phyloP scores from a whole-genome alignment of 2,797 vertebrate genomes.

The Otolemur crassicaudatus region DNA sequence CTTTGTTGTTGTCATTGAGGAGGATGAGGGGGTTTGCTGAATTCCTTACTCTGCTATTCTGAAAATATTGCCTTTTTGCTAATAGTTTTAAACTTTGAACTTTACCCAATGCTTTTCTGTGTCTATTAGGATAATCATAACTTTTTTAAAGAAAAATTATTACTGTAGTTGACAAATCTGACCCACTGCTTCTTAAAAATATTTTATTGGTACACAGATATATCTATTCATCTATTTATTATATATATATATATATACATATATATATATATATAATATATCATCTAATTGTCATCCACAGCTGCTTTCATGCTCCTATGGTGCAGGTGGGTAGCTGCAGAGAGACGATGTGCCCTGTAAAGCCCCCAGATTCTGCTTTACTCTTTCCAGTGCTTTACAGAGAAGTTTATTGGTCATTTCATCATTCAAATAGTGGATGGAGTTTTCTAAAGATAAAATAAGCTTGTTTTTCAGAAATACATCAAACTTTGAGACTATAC shows the following conservation, averaged over 20 bases:
- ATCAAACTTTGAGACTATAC: neutral
- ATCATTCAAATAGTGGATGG: neutral
- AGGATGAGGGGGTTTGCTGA: neutral
- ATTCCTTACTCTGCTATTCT: neutral
- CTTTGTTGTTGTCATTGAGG: neutral
- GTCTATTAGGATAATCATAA: neutral
- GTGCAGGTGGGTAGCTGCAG: neutral
- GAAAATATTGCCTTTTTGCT: neutral
- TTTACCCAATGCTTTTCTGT: neutral
- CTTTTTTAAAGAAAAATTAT: neutral
- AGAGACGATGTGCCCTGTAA: neutral
- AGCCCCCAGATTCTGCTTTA: neutral
- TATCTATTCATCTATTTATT: neutral
- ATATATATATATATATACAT: too few species aligned
- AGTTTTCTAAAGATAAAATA: neutral
- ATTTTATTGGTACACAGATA: neutral
- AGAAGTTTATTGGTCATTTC: neutral
- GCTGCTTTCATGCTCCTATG: neutral
- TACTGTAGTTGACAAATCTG: neutral
- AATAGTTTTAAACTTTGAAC: neutral
- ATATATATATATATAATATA: too few species aligned
- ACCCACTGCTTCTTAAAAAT: neutral
- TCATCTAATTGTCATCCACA: too few species aligned
- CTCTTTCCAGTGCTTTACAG: neutral
- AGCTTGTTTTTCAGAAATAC: neutral